Evolutionary conservation across 2,113 vertebrate species (phyloP).

Genomic region (Lathamus discolor): DNA sequence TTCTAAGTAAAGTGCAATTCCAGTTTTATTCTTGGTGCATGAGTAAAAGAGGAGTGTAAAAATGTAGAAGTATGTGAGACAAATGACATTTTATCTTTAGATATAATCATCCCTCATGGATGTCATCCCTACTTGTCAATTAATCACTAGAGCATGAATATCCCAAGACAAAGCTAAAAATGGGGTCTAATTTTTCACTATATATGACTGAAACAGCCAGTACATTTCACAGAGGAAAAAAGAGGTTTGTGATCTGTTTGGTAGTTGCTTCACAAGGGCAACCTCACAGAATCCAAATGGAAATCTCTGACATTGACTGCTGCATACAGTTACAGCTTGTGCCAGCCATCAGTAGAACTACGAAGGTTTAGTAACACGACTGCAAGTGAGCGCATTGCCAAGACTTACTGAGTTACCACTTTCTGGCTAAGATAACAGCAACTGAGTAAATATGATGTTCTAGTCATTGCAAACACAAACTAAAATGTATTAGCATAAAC

Average conservation of each 20-base stretch:
- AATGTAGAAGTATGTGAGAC: constrained; percentile 23
- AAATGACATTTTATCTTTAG: constrained; percentile 60
- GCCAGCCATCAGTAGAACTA: background rate
- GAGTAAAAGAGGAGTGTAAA: background rate
- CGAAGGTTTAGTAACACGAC: background rate
- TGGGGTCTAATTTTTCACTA: constrained; percentile 29
- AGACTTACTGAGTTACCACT: background rate
- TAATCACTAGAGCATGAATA: constrained; percentile 46
- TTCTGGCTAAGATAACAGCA: background rate
- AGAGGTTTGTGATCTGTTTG: background rate
- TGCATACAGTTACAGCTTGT: background rate
- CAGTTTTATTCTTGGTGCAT: background rate
- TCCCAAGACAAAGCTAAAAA: constrained; percentile 42
- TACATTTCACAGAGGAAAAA: background rate
- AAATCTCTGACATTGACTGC: background rate
- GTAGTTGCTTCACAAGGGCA: background rate
- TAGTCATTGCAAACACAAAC: background rate
- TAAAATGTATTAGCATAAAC: background rate
- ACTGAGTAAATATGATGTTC: background rate
- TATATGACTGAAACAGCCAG: constrained; percentile 9
- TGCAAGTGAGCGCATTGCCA: background rate
- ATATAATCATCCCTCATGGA: constrained; percentile 11
- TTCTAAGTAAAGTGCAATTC: background rate
- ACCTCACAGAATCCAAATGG: background rate
- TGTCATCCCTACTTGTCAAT: constrained; percentile 5